phyloP scores from a whole-genome alignment of 2,888 invertebrate genomes.

The Hybos culiciformis region DNA sequence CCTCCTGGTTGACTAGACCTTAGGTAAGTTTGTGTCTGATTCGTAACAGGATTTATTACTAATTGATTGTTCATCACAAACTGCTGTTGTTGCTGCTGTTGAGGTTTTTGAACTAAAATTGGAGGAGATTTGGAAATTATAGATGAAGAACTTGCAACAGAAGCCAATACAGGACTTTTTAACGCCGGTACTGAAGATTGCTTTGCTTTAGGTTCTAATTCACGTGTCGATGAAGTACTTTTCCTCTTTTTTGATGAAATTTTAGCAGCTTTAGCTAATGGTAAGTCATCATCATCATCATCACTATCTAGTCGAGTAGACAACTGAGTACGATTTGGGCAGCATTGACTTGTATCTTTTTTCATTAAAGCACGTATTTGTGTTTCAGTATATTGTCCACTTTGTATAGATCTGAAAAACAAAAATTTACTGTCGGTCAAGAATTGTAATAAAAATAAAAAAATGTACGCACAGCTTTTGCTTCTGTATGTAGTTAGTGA shows the following conservation, averaged over 20 bases:
- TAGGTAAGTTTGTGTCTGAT: too few species aligned
- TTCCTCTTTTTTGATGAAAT: too few species aligned
- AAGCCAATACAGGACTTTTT: too few species aligned
- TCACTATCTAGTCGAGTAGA: too few species aligned
- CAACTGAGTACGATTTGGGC: constrained; percentile 24
- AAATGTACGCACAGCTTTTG: constrained; percentile 35
- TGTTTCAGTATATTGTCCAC: constrained; percentile 21
- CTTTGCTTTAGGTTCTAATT: too few species aligned
- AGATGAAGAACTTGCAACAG: too few species aligned
- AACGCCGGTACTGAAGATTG: too few species aligned
- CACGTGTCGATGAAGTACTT: too few species aligned
- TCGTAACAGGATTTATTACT: too few species aligned
- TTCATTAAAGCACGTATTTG: constrained; percentile 22
- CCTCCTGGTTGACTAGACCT: background rate
- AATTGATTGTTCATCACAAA: too few species aligned
- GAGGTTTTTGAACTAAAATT: constrained; percentile 4
- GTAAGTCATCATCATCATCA: constrained; percentile 19
- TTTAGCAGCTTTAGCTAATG: constrained; percentile 19
- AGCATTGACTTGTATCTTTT: constrained; percentile 28
- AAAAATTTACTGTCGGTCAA: constrained; percentile 5
- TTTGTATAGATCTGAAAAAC: constrained; percentile 20
- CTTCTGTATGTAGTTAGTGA: constrained; percentile 51
- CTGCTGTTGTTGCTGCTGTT: background rate
- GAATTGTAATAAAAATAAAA: background rate
- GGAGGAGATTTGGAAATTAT: too few species aligned